A percentile compares a stretch with the other conserved stretches of the same genome.
These are phyloP conservation scores for Balearica regulorum DNA, from an alignment of 2,797 vertebrate species.

Conservation along the genomic window DNA sequence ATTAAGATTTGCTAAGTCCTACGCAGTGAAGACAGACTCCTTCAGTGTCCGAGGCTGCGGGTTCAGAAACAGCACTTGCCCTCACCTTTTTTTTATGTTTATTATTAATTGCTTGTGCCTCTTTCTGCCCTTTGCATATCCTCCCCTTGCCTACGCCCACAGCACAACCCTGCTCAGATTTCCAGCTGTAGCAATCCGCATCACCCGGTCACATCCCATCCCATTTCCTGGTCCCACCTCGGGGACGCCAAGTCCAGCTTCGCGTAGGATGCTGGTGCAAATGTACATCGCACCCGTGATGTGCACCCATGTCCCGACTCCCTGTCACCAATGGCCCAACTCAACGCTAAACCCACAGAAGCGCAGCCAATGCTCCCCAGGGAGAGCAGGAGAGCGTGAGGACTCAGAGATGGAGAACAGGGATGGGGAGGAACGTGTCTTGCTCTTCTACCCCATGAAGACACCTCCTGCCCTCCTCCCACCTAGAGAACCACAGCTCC, in stretches of 20 bases:
- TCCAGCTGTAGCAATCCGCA: rapidly evolving
- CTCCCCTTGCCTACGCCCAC: background rate
- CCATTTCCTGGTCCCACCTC: rapidly evolving
- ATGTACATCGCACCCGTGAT: background rate
- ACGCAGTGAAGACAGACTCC: background rate
- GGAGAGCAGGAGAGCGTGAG: background rate
- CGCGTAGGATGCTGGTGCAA: background rate
- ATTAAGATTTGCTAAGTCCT: background rate
- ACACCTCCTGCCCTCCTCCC: background rate
- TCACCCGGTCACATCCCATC: background rate
- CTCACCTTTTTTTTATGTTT: background rate
- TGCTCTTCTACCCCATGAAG: background rate
- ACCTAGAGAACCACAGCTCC: background rate
- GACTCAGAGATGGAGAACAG: background rate
- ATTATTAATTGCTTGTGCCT: background rate
- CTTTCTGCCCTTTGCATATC: background rate
- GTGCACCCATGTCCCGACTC: background rate
- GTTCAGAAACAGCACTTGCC: background rate
- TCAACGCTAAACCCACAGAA: rapidly evolving
- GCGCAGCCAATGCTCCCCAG: rapidly evolving
- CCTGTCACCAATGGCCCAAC: background rate
- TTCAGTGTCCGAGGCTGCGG: rapidly evolving
- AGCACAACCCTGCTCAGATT: background rate
- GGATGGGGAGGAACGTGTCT: background rate
- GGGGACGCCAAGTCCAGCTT: background rate